A percentile compares a stretch with the other conserved stretches of the same genome.
Evolutionary conservation across 2,888 invertebrate species (phyloP).

Genomic region (Harmothoe impar): DNA sequence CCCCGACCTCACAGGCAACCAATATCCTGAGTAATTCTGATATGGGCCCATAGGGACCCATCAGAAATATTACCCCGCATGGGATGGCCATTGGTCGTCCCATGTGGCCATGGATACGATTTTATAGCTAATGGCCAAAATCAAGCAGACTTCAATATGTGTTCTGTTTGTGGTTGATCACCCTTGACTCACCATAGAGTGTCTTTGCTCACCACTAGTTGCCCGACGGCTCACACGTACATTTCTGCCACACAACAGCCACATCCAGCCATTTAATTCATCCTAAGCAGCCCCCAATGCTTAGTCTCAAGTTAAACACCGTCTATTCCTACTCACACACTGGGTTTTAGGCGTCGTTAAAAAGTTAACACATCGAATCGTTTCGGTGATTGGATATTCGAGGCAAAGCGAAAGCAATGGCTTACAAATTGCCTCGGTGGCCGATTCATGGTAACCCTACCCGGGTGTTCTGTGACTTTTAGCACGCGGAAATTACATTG

Average conservation of each 20-base stretch:
- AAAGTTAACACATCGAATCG: no score
- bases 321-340: no score
- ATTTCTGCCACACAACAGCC: neutral
- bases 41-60: conserved; percentile 17
- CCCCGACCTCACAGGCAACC: conserved; percentile 17
- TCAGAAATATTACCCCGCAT: conserved; percentile 27
- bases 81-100: conserved; percentile 3
- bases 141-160: conserved; percentile 57
- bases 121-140: conserved; percentile 55
- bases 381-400: neutral
- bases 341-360: no score
- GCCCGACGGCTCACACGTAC: neutral
- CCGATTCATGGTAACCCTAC: neutral
- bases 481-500: conserved; percentile 38
- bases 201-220: neutral
- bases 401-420: neutral
- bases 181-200: neutral
- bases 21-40: conserved; percentile 46
- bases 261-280: neutral
- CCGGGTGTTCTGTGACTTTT: neutral
- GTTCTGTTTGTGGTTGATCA: conserved; percentile 24
- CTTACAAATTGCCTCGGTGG: neutral
- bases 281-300: no score
- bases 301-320: no score
- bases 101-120: conserved; percentile 28